A percentile compares a stretch with the other conserved stretches of the same genome.
Conservation (phyloP, 37 sponge, comb jelly and placozoan species). For the Oscarella lobularis region DNA sequence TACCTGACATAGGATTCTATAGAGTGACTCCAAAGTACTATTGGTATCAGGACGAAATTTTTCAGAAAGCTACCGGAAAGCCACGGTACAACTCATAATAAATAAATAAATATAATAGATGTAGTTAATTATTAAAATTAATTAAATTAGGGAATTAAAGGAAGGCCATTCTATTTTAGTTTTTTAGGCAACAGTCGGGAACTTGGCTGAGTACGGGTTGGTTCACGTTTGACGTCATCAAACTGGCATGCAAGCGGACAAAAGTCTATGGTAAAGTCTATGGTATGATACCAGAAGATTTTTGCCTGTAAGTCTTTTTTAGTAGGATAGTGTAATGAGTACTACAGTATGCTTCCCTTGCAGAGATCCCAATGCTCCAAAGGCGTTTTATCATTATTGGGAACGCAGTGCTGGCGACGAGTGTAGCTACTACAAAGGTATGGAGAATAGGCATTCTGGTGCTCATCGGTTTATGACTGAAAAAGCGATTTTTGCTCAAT, state of each 20-base stretch:
- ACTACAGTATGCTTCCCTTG: too few species aligned
- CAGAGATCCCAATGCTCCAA: not conserved
- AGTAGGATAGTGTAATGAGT: too few species aligned
- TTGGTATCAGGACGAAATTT: not conserved
- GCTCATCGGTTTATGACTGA: not conserved
- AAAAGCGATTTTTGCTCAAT: not conserved
- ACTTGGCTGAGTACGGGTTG: not conserved
- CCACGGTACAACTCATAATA: too few species aligned
- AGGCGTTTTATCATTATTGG: not conserved
- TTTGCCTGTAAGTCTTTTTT: not conserved
- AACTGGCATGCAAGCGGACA: not conserved
- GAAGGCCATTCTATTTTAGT: too few species aligned
- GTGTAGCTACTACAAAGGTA: not conserved
- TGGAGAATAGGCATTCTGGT: not conserved
- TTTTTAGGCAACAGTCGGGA: not conserved
- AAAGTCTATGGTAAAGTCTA: not conserved
- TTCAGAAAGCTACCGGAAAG: not conserved
- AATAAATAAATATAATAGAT: too few species aligned
- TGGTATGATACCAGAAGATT: not conserved
- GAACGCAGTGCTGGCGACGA: not conserved
- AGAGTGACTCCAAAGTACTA: not conserved
- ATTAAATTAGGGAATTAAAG: too few species aligned
- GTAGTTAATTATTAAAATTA: too few species aligned
- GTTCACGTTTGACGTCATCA: not conserved
- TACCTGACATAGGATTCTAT: not conserved